Evolutionary conservation across 2,113 vertebrate species (phyloP).

Genomic region (Hyaena hyaena): DNA sequence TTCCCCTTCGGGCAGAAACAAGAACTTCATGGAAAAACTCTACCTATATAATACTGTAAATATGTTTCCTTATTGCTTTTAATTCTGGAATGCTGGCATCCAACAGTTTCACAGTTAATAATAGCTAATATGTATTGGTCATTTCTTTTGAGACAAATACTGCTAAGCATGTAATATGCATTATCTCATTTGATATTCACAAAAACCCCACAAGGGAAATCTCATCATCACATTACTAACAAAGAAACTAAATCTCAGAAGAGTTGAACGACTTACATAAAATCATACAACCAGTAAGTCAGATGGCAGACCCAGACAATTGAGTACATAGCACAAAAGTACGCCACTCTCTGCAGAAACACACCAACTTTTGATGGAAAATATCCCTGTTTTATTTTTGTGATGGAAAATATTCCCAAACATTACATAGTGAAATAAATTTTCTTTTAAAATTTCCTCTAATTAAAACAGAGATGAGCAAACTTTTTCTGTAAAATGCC

Average conservation of each 20-base stretch:
- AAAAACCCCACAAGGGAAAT: background rate
- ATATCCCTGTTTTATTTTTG: background rate
- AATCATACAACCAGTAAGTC: background rate
- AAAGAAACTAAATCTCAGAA: background rate
- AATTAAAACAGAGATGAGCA: background rate
- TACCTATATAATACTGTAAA: background rate
- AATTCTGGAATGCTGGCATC: background rate
- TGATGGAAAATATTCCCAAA: background rate
- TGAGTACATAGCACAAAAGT: background rate
- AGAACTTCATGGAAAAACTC: background rate
- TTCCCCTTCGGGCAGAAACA: background rate
- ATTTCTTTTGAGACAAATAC: background rate
- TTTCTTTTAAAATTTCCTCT: background rate
- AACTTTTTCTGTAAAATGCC: background rate
- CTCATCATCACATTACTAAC: background rate
- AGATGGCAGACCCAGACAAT: background rate
- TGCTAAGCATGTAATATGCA: background rate
- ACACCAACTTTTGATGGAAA: background rate
- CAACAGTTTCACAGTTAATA: background rate
- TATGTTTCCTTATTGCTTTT: background rate
- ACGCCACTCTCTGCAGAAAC: background rate
- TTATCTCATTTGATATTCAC: background rate
- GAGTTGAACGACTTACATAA: background rate
- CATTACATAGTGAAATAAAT: background rate
- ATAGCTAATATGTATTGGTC: background rate